A percentile compares a stretch with the other conserved stretches of the same genome.
Evolutionary conservation across 1,140 invertebrate genomes (phyloP).

Genomic region (Holcopasites calliopsidis): DNA sequence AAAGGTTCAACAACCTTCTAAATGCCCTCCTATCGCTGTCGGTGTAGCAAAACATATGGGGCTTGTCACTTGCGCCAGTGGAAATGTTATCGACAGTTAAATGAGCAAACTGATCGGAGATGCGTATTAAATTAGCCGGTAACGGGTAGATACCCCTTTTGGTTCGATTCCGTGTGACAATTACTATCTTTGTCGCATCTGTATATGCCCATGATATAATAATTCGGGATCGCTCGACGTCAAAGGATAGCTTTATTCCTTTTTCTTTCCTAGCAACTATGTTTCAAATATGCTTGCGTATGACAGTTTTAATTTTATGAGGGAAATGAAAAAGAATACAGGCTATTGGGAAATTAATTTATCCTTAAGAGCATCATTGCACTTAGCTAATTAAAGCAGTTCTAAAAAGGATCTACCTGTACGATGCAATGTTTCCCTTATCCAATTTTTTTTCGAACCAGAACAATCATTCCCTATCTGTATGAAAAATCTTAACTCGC

Average conservation of each 20-base stretch:
- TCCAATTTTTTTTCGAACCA: no score
- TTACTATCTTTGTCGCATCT: not conserved
- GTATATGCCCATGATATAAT: not conserved
- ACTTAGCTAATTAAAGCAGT: no score
- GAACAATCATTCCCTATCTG: no score
- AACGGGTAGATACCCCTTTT: not conserved
- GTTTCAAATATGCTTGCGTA: not conserved
- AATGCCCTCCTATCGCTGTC: not conserved
- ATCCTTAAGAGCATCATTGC: no score
- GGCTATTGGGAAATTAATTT: no score
- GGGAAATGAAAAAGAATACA: no score
- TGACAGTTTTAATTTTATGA: no score
- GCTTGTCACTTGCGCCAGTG: not conserved
- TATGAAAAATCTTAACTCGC: no score
- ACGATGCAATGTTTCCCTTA: no score
- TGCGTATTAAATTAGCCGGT: not conserved
- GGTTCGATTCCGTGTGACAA: not conserved
- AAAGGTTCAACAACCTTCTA: not conserved
- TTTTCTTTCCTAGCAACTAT: not conserved
- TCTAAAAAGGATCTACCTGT: no score
- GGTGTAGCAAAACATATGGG: not conserved
- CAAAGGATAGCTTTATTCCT: not conserved
- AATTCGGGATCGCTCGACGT: not conserved
- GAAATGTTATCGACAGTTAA: conserved; percentile 22
- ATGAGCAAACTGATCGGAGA: not conserved